Evolutionary conservation across 2,113 vertebrate genomes (phyloP), one percentile per base, ranked within the genome.

Genomic region (Engraulis encrasicolus): DNA sequence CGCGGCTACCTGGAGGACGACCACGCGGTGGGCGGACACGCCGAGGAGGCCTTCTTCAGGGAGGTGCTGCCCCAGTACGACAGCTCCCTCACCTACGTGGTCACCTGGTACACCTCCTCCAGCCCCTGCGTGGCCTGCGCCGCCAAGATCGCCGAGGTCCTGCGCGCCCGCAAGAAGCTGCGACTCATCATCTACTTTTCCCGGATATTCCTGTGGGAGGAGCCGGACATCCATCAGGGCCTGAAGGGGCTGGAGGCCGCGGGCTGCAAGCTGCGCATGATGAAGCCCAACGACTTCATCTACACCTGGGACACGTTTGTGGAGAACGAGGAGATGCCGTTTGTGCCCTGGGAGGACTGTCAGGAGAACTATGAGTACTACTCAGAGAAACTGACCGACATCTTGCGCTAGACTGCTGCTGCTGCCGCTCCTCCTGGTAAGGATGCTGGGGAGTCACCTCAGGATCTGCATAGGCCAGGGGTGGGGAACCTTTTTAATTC

Each of bases 1-100:
- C 93, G 92, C 78, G 98, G 98, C 0, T 99, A 97, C 86, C 93
- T 99, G 90, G 98, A 99, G 85, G 98, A 99, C 0, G 98, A 99
- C 81, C 98, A 99, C 2, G 93, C 94, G 0, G n/a, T n/a, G n/a
- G 94, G 95, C 0, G 94, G 95, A 4, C 98, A 99, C 0, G 97
- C 96, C 0, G 98, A 99, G 87, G 96, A 96, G 85, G 98, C 96
- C 14, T 99, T 99, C 83, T 98, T 99, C 91, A 96, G 95, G 81
- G 96, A 93, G 84, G 94, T 99, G 54, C 88, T 99, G 78, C 96
- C 97, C 0, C 86, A 92, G 14, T 95, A 93, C 0, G 94, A 96
- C 61, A 61, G 95, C 0, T 93, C 94, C 0, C 81, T 94, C 36
- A 91, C 93, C 37, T 96, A 94, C 88, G 91, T 92, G 0, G 88